Evolutionary conservation across 2,888 invertebrate genomes (phyloP).

Genomic region (Anoplius nigerrimus): DNA sequence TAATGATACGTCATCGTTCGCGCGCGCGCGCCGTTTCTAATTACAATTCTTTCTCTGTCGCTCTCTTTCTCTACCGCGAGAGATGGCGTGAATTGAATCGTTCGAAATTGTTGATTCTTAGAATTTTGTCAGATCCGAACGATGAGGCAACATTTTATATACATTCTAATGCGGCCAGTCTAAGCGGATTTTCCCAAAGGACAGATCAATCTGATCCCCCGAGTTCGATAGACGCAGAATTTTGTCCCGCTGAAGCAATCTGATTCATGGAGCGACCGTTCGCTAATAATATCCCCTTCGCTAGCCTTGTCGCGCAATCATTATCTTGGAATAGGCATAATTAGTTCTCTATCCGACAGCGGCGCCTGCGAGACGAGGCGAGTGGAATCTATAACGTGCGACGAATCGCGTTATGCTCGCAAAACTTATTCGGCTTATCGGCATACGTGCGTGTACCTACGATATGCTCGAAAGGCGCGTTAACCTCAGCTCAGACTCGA

Average conservation of each 20-base stretch:
- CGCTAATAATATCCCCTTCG: conserved; percentile 33
- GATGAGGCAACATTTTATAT: too few species aligned
- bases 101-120: too few species aligned
- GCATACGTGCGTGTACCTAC: conserved; percentile 3
- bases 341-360: conserved; percentile 40
- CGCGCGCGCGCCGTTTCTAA: not conserved
- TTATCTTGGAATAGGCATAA: conserved; percentile 39
- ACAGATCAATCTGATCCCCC: too few species aligned
- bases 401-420: not conserved
- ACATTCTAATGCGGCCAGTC: too few species aligned
- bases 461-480: conserved; percentile 18
- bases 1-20: conserved; percentile 11
- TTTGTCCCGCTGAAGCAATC: too few species aligned
- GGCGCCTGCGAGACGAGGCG: conserved; percentile 36
- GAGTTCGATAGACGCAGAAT: too few species aligned
- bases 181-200: too few species aligned
- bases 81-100: too few species aligned
- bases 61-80: too few species aligned
- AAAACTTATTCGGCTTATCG: conserved; percentile 19
- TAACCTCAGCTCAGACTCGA: conserved; percentile 23
- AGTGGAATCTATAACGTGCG: not conserved
- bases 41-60: too few species aligned
- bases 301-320: conserved; percentile 24
- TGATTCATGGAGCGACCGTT: not conserved
- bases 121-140: too few species aligned